These are phyloP conservation scores for Bradynema listronoti DNA, from an alignment of 1,140 invertebrate genomes.

Conservation along the genomic window DNA sequence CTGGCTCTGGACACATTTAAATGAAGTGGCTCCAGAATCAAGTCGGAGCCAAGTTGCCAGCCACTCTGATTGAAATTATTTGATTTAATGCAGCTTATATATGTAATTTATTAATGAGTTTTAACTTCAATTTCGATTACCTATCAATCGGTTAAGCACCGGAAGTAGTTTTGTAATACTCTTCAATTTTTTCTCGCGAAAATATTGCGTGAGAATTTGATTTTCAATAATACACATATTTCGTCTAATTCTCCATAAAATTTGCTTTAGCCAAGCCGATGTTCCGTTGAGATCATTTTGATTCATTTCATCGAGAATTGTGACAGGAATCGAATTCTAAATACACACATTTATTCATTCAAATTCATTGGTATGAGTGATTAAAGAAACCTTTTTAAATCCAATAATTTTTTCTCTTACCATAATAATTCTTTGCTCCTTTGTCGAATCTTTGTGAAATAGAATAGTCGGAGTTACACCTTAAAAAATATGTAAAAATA, in stretches of 20 bases:
- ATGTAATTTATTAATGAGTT: no score
- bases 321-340: slow-evolving; percentile 34
- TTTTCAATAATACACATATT: slow-evolving; percentile 21
- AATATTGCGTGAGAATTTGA: slow-evolving; percentile 30
- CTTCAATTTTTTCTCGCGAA: slow-evolving; percentile 19
- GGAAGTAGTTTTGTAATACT: slow-evolving; percentile 29
- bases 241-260: slow-evolving; percentile 13
- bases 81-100: no score
- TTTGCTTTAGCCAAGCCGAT: neutral
- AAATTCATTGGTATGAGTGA: no score
- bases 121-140: no score
- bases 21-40: no score
- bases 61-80: no score
- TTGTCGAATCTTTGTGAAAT: slow-evolving; percentile 34
- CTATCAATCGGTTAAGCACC: slow-evolving; percentile 29
- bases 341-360: no score
- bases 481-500: slow-evolving; percentile 5
- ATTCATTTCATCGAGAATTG: slow-evolving; percentile 6
- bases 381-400: no score
- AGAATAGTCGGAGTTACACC: slow-evolving; percentile 14
- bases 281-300: neutral
- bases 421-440: slow-evolving; percentile 31
- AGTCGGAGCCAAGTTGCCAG: no score
- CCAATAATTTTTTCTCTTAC: no score
- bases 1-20: no score